These are phyloP conservation scores for Galemys pyrenaicus DNA, from an alignment of 2,113 vertebrate genomes.

Conservation along the genomic window DNA sequence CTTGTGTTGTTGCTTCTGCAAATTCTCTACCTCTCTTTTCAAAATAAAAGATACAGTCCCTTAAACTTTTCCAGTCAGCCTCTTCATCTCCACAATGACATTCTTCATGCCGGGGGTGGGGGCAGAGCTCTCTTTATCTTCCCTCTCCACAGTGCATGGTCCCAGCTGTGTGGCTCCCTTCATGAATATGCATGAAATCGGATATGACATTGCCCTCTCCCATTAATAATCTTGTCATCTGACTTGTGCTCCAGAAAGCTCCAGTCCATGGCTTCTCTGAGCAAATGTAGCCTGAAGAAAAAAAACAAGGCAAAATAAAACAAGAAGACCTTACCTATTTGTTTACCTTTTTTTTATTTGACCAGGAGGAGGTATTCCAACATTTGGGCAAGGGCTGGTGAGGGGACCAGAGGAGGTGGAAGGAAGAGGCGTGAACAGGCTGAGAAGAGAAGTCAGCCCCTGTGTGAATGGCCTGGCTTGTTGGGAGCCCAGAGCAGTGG, in stretches of 20 bases:
- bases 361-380: conserved; percentile 87
- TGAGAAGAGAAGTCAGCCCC: conserved; percentile 77
- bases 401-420: conserved; percentile 79
- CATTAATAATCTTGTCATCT: conserved; percentile 99
- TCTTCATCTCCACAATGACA: conserved; percentile 83
- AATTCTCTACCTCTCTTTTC: conserved; percentile 74
- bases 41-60: conserved; percentile 78
- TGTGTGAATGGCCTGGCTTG: conserved; percentile 86
- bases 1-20: neutral
- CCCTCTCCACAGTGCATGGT: conserved; percentile 86
- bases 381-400: conserved; percentile 84
- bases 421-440: conserved; percentile 64
- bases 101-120: conserved; percentile 82
- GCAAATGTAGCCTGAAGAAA: conserved; percentile 86
- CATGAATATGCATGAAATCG: conserved; percentile 98
- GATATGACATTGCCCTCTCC: conserved; percentile 92
- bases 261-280: conserved; percentile 86
- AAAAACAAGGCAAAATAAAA: conserved; percentile 51
- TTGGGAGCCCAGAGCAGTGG: conserved; percentile 87
- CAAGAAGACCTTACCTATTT: conserved; percentile 76
- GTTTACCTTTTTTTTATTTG: conserved; percentile 72
- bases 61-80: conserved; percentile 80
- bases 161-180: conserved; percentile 92
- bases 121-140: conserved; percentile 81
- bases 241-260: conserved; percentile 91